Base-by-base conservation (phyloP, 2,888 invertebrate species). In the Sminthurides aquaticus region DNA sequence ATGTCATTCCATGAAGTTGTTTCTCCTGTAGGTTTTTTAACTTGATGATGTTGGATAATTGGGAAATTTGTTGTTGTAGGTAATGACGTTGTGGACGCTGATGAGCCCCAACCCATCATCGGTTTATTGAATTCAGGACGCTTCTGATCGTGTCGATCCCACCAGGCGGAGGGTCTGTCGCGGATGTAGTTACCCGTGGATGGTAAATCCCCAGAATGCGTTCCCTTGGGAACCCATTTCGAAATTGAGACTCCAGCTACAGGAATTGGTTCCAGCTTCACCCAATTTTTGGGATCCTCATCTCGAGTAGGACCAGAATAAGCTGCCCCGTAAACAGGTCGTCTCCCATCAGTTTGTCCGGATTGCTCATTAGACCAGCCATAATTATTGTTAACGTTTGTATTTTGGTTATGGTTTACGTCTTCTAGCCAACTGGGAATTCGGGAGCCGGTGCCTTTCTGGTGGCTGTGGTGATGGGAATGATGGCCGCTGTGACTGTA, bases 151-250 rank as follows among this genome's bases (percentile, higher is more conserved):
- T 49, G 5, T 24, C 62, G 48, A 29, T 67, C 67, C 57, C 60
- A 71, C 70, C 62, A 68, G 18, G 61, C 67, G 64, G 15, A 57
- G 1, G 55, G 58, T 54, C 52, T 64, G 57, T 67, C 68, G 28
- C 69, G 48, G 1, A 65, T 62, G 57, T 66, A 67, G 68, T 71
- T 71, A 34, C 62, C 71, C 27, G 74, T 74, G 20, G 74, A 69
- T 15, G 74, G 74, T 59, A 74, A 62, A 8, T 74, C 71, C 5
- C 67, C 62, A 25, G 64, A 57, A n/a, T 59, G 59, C 20, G 72
- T 74, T 34, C 72, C 72, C 62, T 74, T 71, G 2, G 74, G 74
- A 2, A 73, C 74, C 74, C 74, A 74, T 65, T 74, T 74, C 1
- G 72, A 71, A 25, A 74, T 74, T 1, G 69, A 62, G 18, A 73